Evolutionary conservation across 2,888 invertebrate species (phyloP).

Genomic region (Agonopterix heracliana): DNA sequence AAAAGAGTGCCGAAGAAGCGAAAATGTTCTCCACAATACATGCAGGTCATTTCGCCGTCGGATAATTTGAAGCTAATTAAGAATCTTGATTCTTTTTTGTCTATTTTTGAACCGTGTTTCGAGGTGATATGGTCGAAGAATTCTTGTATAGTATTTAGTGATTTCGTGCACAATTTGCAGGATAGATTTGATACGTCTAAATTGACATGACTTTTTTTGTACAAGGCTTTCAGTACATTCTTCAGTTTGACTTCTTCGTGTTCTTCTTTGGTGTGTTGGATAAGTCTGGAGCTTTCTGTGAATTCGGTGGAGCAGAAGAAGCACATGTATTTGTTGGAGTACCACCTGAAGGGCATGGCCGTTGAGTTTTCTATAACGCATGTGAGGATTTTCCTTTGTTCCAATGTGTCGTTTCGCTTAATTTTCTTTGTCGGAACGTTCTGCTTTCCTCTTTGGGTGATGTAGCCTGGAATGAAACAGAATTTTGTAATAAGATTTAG

Average conservation of each 20-base stretch:
- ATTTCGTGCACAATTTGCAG: conserved; percentile 33
- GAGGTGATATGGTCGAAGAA: conserved; percentile 28
- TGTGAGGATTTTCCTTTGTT: conserved; percentile 8
- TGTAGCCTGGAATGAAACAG: conserved; percentile 10
- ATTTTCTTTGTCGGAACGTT: too few species aligned
- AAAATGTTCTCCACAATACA: conserved; percentile 39
- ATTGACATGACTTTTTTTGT: conserved; percentile 20
- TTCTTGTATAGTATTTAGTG: conserved; percentile 24
- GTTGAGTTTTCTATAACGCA: conserved; percentile 25
- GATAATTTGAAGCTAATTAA: conserved; percentile 36
- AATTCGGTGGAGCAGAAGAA: conserved; percentile 29
- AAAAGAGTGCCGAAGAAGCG: conserved; percentile 40
- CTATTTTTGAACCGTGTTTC: conserved; percentile 29
- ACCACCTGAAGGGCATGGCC: conserved; percentile 33
- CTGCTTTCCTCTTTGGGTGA: conserved; percentile 4
- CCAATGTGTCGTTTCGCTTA: conserved; percentile 2
- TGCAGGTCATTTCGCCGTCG: conserved; percentile 36
- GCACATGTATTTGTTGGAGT: conserved; percentile 26
- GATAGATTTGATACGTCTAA: conserved; percentile 33
- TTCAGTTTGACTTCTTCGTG: conserved; percentile 30
- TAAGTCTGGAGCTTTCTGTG: conserved; percentile 16
- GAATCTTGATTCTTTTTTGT: conserved; percentile 22
- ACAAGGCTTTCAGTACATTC: conserved; percentile 17
- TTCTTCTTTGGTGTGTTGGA: conserved; percentile 26
- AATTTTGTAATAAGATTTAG: not conserved